These are phyloP conservation scores for Mormyrops boulengeri DNA, from an alignment of 2,797 vertebrate genomes.

Conservation along the genomic window DNA sequence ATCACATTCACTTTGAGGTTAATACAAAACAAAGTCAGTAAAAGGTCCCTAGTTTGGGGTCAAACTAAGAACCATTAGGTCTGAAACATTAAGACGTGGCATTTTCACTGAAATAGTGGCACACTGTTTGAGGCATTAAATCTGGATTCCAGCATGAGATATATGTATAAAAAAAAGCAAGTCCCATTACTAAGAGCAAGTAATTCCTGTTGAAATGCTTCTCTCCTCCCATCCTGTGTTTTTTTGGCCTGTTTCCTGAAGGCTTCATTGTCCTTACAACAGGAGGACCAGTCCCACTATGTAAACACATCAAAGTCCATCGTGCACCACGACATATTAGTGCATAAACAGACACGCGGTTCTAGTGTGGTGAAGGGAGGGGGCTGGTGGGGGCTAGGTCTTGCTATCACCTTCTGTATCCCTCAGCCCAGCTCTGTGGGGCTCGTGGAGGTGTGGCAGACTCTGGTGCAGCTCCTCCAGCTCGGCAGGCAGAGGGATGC, in stretches of 20 bases:
- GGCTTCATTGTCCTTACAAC: not conserved
- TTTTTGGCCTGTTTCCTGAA: not conserved
- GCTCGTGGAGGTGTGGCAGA: slow-evolving; percentile 66
- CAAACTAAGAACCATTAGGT: not conserved
- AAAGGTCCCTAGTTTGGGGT: not conserved
- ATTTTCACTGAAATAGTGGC: not conserved
- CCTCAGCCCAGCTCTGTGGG: slow-evolving; percentile 41
- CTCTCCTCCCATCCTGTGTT: slow-evolving; percentile 24
- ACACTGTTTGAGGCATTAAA: not conserved
- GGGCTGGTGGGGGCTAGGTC: slow-evolving; percentile 41
- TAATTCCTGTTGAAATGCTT: slow-evolving; percentile 48
- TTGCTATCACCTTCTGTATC: slow-evolving; percentile 45
- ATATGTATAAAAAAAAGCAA: not conserved
- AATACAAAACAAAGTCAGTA: not conserved
- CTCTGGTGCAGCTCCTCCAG: slow-evolving; percentile 86
- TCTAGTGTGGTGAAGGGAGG: not conserved
- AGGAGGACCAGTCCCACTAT: slow-evolving; percentile 35
- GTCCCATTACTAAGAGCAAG: not conserved
- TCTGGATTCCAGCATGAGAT: not conserved
- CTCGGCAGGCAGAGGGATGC: slow-evolving; percentile 84
- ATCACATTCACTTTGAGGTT: not conserved
- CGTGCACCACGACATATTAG: slow-evolving; percentile 33
- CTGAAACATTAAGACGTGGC: not conserved
- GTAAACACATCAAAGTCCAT: slow-evolving; percentile 49
- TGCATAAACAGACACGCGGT: slow-evolving; percentile 43